phyloP scores from a whole-genome alignment of 2,113 vertebrate species.

The Balaenoptera acutorostrata region DNA sequence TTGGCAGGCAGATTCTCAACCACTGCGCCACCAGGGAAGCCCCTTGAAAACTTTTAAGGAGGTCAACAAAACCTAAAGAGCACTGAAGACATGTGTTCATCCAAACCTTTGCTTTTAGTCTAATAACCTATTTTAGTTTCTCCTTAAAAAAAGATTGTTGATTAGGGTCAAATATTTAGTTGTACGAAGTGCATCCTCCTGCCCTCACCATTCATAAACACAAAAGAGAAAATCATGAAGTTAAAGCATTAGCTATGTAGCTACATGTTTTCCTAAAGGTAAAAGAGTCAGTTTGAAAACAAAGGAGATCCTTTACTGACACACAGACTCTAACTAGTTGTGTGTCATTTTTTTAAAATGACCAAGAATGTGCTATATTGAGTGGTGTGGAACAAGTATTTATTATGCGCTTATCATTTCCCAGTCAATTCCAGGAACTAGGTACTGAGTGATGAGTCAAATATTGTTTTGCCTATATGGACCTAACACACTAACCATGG shows the following conservation, averaged over 20 bases:
- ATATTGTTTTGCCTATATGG: not conserved
- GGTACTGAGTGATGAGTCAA: not conserved
- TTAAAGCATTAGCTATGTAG: not conserved
- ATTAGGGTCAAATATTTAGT: not conserved
- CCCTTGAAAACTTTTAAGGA: not conserved
- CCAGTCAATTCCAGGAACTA: not conserved
- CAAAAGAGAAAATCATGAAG: not conserved
- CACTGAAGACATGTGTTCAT: not conserved
- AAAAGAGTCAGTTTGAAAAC: not conserved
- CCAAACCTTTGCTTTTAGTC: not conserved
- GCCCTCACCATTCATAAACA: not conserved
- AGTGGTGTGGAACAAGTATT: not conserved
- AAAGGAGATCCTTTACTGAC: not conserved
- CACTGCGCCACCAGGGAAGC: too few species aligned
- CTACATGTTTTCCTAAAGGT: not conserved
- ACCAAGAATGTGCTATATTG: not conserved
- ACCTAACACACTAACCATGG: not conserved
- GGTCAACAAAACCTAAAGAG: not conserved
- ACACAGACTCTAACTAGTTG: not conserved
- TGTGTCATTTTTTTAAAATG: not conserved
- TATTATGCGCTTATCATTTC: not conserved
- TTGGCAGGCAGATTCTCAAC: too few species aligned
- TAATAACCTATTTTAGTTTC: not conserved
- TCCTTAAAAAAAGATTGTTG: not conserved
- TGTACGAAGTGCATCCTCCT: not conserved